Conservation (phyloP, 2,113 vertebrate species). For the Mastomys coucha region DNA sequence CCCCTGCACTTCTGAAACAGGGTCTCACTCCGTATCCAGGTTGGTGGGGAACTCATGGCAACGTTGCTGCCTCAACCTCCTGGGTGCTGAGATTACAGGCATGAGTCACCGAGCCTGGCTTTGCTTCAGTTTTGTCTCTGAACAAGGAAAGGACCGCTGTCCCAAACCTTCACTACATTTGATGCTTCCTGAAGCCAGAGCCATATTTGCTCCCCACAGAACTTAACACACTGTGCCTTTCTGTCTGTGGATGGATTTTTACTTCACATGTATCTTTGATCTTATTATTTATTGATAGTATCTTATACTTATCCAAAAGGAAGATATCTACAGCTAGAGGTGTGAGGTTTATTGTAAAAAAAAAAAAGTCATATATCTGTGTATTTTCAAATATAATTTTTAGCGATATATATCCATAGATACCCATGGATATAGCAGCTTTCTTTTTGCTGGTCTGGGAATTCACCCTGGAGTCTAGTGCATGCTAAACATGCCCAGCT, state of each 20-base stretch:
- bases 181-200: not conserved
- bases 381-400: slow-evolving; percentile 52
- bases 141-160: not conserved
- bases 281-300: not conserved
- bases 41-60: not conserved
- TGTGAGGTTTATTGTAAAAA: not conserved
- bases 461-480: not conserved
- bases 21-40: not conserved
- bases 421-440: not conserved
- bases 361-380: not conserved
- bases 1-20: not conserved
- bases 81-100: not conserved
- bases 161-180: not conserved
- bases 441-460: not conserved
- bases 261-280: slow-evolving; percentile 7
- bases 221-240: slow-evolving; percentile 46
- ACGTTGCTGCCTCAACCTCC: not conserved
- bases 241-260: not conserved
- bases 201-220: not conserved
- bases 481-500: not conserved
- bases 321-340: slow-evolving; percentile 34
- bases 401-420: not conserved
- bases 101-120: not conserved
- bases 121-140: not conserved
- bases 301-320: slow-evolving; percentile 16